Evolutionary conservation across 2,888 invertebrate genomes (phyloP).

Genomic region (Lasioglossum figueresi): DNA sequence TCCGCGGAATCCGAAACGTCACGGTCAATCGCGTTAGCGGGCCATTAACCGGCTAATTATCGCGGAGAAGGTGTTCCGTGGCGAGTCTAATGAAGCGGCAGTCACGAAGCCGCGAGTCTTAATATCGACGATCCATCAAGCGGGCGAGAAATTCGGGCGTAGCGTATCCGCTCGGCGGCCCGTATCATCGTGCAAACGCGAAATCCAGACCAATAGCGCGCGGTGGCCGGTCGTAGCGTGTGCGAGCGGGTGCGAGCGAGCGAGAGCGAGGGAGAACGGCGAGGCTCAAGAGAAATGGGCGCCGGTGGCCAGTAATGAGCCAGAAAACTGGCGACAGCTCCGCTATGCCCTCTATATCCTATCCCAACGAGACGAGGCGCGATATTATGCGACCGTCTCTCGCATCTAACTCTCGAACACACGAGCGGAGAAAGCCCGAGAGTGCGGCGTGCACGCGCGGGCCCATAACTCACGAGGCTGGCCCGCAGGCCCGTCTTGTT

Average conservation of each 20-base stretch:
- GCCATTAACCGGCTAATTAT: constrained; percentile 42
- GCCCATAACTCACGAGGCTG: constrained; percentile 80
- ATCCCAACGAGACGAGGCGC: constrained; percentile 72
- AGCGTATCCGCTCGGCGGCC: constrained; percentile 23
- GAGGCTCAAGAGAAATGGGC: constrained; percentile 75
- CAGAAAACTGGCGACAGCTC: constrained; percentile 83
- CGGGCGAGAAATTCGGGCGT: constrained; percentile 32
- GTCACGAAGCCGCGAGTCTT: constrained; percentile 50
- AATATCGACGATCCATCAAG: constrained; percentile 69
- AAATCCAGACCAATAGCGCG: constrained; percentile 44
- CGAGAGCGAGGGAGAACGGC: constrained; percentile 12
- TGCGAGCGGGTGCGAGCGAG: constrained; percentile 11
- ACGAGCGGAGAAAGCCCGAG: constrained; percentile 4
- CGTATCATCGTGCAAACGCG: constrained; percentile 35
- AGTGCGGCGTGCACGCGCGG: constrained; percentile 61
- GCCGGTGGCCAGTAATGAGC: constrained; percentile 82
- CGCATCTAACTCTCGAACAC: constrained; percentile 29
- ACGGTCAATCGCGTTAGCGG: background rate
- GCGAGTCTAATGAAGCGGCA: constrained; percentile 16
- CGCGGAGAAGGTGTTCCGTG: constrained; percentile 9
- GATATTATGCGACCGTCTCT: constrained; percentile 62
- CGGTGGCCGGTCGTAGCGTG: background rate
- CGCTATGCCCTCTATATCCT: constrained; percentile 77
- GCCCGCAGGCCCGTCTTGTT: constrained; percentile 79
- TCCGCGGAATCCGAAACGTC: background rate